These are phyloP conservation scores for Takifugu rubripes DNA, from an alignment of 2,797 vertebrate species.

Conservation along the genomic window DNA sequence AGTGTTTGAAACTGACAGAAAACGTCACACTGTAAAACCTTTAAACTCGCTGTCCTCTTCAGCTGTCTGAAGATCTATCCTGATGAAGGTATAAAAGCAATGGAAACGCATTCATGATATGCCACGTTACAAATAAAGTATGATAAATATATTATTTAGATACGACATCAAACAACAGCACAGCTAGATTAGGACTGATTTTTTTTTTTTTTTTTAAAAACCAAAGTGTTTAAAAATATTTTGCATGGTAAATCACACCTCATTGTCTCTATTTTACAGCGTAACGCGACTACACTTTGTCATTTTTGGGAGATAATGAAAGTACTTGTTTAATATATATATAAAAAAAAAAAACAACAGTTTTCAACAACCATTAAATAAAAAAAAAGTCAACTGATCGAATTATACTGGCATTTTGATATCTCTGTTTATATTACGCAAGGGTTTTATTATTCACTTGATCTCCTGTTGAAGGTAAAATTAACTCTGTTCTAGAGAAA, in stretches of 20 bases:
- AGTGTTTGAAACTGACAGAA: background rate
- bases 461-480: conserved; percentile 39
- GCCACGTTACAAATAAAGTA: conserved; percentile 42
- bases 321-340: conserved; percentile 52
- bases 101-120: conserved; percentile 26
- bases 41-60: conserved; percentile 6
- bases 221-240: conserved; percentile 49
- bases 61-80: conserved; percentile 5
- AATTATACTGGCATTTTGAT: conserved; percentile 31
- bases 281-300: conserved; percentile 45
- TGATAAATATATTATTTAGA: conserved; percentile 33
- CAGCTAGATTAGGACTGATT: conserved; percentile 50
- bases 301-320: conserved; percentile 43
- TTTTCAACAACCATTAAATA: conserved; percentile 44
- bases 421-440: background rate
- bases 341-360: conserved; percentile 43
- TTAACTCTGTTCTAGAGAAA: conserved; percentile 31
- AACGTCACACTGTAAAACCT: background rate
- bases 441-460: background rate
- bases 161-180: conserved; percentile 57
- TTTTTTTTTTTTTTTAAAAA: conserved; percentile 23
- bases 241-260: conserved; percentile 50
- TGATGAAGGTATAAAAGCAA: conserved; percentile 24
- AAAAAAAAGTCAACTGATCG: conserved; percentile 53
- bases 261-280: conserved; percentile 57